Conservation (phyloP, 2,888 invertebrate genomes). For the Polyommatus icarus region DNA sequence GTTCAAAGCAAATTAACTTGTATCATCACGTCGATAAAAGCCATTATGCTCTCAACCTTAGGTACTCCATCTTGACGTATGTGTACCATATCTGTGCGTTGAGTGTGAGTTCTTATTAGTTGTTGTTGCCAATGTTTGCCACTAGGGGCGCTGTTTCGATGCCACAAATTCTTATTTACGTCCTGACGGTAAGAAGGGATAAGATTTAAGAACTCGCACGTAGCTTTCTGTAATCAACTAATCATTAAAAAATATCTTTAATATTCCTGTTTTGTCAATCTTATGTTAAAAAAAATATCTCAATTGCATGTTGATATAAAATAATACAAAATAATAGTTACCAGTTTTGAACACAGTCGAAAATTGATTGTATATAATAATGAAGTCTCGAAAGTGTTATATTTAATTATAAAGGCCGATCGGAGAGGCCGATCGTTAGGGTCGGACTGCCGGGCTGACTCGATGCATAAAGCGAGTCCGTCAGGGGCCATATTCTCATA, state of each 20-base stretch:
- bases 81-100: no score
- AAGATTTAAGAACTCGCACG: no score
- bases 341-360: slow-evolving; percentile 6
- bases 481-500: no score
- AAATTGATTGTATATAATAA: slow-evolving; percentile 11
- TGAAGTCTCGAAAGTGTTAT: slow-evolving; percentile 10
- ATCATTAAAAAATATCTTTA: not conserved
- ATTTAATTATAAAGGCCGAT: not conserved
- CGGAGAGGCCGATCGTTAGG: no score
- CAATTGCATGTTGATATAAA: not conserved
- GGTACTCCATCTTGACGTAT: no score
- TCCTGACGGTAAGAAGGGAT: not conserved
- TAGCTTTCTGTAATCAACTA: not conserved
- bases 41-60: no score
- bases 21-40: no score
- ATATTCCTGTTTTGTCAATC: not conserved
- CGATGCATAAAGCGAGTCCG: no score
- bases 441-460: no score
- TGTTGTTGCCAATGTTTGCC: not conserved
- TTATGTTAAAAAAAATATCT: not conserved
- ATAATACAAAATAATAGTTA: slow-evolving; percentile 29
- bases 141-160: not conserved
- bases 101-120: not conserved
- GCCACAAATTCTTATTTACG: not conserved
- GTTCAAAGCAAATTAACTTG: no score